Base-by-base conservation (phyloP, 2,113 vertebrate genomes). In the Hemiscyllium ocellatum region DNA sequence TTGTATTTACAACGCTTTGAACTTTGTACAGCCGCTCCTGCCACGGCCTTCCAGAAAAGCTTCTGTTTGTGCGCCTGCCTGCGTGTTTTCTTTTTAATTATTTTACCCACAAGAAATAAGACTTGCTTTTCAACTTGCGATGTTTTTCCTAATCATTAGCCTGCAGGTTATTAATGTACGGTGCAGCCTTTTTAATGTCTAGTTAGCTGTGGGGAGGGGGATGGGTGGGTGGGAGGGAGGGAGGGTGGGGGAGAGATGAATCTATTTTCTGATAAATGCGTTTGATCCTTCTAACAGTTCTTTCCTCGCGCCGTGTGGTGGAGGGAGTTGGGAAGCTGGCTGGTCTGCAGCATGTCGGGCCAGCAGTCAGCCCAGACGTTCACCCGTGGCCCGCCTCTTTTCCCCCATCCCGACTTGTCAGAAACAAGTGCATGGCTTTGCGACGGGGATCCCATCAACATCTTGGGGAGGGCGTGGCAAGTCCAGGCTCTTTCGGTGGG, bases 21-120 rank as follows among this genome's bases (percentile, higher is more conserved):
- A 66, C 95, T 86, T 93, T 95, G 87, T 95, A 66, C 95, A 96
- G 94, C 42, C 94, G 72, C 94, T 93, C 85, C 95, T 95, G 96
- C 96, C 66, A 95, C 85, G 61, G 95, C 89, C 89, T 91, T 37
- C 89, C 89, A 37, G 29, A 61, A 65, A 33, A 90, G 56, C 87
- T 94, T 96, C 61, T 50, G 95, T 85, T 96, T 76, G 80, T 95
- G 85, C 47, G 95, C 78, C 56, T 56, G 93, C 83, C 66, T 83
- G 91, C 78, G 78, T 86, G 96, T 95, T 96, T 61, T n/a, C 52
- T 96, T 96, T 95, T 96, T 95, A 95, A 95, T 95, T 96, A 56
- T 95, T 96, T 95, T 96, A 96, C 95, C 72, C 72, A 33, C 26
- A 29, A 96, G 50, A 95, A 52, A 87, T 37, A 22, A 52, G 65